Evolutionary conservation across 1,140 invertebrate genomes (phyloP), one percentile per base, ranked within the genome.

Genomic region (Nixonia krombeini): DNA sequence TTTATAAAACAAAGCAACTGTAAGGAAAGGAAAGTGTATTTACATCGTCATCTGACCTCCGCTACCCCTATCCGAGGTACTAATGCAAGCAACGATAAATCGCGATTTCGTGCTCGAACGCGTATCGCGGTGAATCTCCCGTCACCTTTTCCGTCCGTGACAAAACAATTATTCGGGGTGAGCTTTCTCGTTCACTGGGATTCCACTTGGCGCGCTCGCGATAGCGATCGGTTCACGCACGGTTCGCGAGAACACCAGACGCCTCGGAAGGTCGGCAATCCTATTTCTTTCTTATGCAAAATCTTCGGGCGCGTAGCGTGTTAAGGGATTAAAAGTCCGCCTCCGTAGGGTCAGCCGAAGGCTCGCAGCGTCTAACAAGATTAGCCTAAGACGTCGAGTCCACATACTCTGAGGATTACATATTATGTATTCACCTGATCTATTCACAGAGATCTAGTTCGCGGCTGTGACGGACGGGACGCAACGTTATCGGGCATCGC

Each of bases 271-370:
- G 57, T 61, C 51, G 67, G 61, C 75, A 83, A 81, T 80, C 76
- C 76, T 78, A 81, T 83, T 82, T 83, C 75, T 80, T 83, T 83
- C 78, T 83, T 81, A 83, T 83, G 80, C 80, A 82, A 82, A 83
- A 83, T 82, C 75, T 74, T 63, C 56, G 71, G 57, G 65, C 72
- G 72, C 62, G 74, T 76, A 76, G 76, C 71, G 79, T 73, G 76
- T 81, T 82, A 80, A 81, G 79, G 81, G 82, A 83, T 84, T 84
- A 82, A 84, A 80, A 84, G 73, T 80, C 75, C 73, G 73, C 61
- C 71, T 77, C 70, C 74, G 75, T 77, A 80, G 80, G 79, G 81
- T 84, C 80, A 83, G 79, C 78, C 77, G 76, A 76, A 78, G 80
- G 79, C 81, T 84, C 81, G 76, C 73, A 73, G 73, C 73, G 65